phyloP scores from a whole-genome alignment of 2,113 vertebrate genomes.

The Merops nubicus region DNA sequence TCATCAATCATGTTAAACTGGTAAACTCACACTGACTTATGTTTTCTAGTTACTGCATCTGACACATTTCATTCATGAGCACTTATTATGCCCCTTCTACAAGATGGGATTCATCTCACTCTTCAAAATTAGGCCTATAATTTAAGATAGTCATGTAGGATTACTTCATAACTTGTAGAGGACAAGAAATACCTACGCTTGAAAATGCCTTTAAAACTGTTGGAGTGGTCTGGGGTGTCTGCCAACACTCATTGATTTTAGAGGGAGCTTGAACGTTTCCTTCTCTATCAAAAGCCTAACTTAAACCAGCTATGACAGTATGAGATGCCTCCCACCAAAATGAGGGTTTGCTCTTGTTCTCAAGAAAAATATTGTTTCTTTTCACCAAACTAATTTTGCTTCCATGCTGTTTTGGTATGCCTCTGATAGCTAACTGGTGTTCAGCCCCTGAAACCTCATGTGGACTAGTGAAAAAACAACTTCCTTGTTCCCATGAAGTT shows the following conservation, averaged over 20 bases:
- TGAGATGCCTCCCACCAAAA: not conserved
- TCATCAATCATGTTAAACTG: not conserved
- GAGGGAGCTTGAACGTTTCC: not conserved
- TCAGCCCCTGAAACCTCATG: not conserved
- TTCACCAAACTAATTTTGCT: not conserved
- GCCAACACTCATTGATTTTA: accelerated
- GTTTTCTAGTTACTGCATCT: not conserved
- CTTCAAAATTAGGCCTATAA: not conserved
- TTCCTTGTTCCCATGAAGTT: not conserved
- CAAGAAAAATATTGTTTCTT: not conserved
- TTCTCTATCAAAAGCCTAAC: not conserved
- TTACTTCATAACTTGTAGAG: not conserved
- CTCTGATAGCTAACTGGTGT: not conserved
- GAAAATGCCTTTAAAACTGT: not conserved
- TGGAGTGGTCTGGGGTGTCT: accelerated
- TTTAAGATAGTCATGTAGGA: not conserved
- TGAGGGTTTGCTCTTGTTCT: not conserved
- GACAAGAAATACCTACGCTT: not conserved
- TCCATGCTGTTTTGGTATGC: not conserved
- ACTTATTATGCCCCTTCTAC: not conserved
- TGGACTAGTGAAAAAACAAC: not conserved
- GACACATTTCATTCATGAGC: not conserved
- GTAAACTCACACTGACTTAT: not conserved
- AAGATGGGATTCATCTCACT: not conserved
- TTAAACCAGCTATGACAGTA: not conserved